A percentile compares a stretch with the other conserved stretches of the same genome.
Evolutionary conservation across 2,888 invertebrate species (phyloP).

Genomic region (Scaptomyza cyrtandrae): DNA sequence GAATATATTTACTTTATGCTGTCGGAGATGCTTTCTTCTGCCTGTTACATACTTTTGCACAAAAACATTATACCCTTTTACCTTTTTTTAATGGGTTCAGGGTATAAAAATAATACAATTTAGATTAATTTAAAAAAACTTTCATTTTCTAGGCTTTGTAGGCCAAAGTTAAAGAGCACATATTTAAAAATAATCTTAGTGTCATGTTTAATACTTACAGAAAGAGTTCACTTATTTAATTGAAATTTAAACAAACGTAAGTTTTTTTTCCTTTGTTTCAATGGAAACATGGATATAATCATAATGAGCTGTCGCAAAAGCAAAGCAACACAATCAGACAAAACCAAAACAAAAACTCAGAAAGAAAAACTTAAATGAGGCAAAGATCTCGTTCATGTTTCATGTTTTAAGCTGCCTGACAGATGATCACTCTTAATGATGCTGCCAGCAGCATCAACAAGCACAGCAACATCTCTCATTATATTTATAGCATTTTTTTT

Average conservation of each 20-base stretch:
- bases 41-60: too few relatives aligned
- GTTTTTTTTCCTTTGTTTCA: constrained; percentile 29
- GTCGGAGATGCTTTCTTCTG: too few relatives aligned
- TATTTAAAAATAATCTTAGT: background rate
- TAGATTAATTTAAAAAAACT: background rate
- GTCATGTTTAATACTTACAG: constrained; percentile 19
- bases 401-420: constrained; percentile 58
- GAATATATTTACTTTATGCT: too few relatives aligned
- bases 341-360: constrained; percentile 8
- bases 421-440: constrained; percentile 82
- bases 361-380: constrained; percentile 53
- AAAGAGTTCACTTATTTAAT: constrained; percentile 53
- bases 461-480: constrained; percentile 70
- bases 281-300: constrained; percentile 32
- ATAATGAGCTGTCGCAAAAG: constrained; percentile 49
- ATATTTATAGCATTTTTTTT: constrained; percentile 68
- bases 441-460: constrained; percentile 46
- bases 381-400: constrained; percentile 64
- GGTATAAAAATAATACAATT: background rate
- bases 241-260: constrained; percentile 50
- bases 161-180: background rate
- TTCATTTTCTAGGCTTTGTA: background rate
- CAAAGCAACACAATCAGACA: constrained; percentile 8
- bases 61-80: too few relatives aligned
- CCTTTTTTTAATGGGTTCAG: too few relatives aligned